phyloP scores from a whole-genome alignment of 2,113 vertebrate genomes.

The Rhadina sibilatrix region DNA sequence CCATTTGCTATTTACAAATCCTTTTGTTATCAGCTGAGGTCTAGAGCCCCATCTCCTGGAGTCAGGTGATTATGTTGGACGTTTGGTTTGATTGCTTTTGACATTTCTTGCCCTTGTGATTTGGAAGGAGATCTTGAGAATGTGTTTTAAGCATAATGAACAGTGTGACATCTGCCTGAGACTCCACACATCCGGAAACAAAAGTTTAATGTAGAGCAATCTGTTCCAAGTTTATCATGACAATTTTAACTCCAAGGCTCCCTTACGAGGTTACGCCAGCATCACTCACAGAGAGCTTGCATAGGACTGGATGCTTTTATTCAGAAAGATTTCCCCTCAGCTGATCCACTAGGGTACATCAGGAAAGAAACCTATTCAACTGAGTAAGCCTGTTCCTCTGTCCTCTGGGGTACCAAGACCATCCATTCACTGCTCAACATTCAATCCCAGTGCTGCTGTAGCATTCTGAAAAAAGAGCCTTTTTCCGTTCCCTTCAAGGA shows the following conservation, averaged over 20 bases:
- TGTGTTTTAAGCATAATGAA: background rate
- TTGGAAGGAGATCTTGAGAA: slow-evolving; percentile 41
- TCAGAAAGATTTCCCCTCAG: background rate
- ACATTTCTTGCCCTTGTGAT: slow-evolving; percentile 15
- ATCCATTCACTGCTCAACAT: background rate
- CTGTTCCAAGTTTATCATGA: slow-evolving; percentile 23
- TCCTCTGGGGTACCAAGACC: background rate
- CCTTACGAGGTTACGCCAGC: fast-evolving
- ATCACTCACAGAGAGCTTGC: background rate
- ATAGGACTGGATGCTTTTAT: background rate
- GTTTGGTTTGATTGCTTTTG: background rate
- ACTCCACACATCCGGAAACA: background rate
- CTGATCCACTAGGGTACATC: background rate
- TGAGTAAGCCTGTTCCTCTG: background rate
- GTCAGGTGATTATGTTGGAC: slow-evolving; percentile 13
- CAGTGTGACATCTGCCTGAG: background rate
- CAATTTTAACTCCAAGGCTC: background rate
- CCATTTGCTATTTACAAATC: background rate
- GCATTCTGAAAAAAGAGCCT: background rate
- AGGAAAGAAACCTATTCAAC: background rate
- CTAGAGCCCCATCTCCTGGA: background rate
- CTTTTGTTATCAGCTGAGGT: slow-evolving; percentile 18
- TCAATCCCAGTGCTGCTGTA: background rate
- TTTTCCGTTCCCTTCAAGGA: background rate
- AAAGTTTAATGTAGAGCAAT: background rate